Evolutionary conservation across 2,888 invertebrate genomes (phyloP), one percentile per base, ranked within the genome.

Genomic region (Odontocolon sp.): DNA sequence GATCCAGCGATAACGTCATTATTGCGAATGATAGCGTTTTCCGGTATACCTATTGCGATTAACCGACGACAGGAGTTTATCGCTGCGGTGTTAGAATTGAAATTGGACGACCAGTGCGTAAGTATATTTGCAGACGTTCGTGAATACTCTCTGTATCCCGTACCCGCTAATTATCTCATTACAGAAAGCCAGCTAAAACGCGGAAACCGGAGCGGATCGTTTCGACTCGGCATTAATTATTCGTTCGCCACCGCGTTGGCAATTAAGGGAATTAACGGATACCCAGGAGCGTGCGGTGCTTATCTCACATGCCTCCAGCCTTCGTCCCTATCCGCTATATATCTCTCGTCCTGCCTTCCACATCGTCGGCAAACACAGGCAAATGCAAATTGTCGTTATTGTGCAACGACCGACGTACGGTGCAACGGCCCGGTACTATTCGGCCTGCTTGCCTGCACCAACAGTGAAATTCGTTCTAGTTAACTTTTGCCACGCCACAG

Each of bases 201-300:
- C 84, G 84, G 84, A 87, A 87, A 87, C 77, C 83, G 75, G 78
- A 83, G 82, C 81, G 79, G 66, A 68, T 80, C 74, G 77, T 77
- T 75, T 52, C 78, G 77, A 63, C 71, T 75, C 76, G 77, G 75
- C 82, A 80, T 84, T 87, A 84, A 86, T 86, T 86, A 87, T 78
- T 75, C 82, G 71, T 78, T 78, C 61, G 70, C 73, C 57, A 66
- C 71, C 73, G 76, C 64, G 79, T 72, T 75, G 80, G 82, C 82
- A 85, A 86, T 86, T 86, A 85, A 84, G 82, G 83, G 83, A 85
- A 86, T 85, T 84, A 86, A 81, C 81, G 79, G 82, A 81, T 80
- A 81, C 57, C 40, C 54, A 75, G 77, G 70, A 68, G 31, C 54
- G 28, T 50, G 64, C 59, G 31, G 31, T 40, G 59, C 47, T 70